Conservation (phyloP, 2,797 vertebrate species). For the Naso thynnoides region DNA sequence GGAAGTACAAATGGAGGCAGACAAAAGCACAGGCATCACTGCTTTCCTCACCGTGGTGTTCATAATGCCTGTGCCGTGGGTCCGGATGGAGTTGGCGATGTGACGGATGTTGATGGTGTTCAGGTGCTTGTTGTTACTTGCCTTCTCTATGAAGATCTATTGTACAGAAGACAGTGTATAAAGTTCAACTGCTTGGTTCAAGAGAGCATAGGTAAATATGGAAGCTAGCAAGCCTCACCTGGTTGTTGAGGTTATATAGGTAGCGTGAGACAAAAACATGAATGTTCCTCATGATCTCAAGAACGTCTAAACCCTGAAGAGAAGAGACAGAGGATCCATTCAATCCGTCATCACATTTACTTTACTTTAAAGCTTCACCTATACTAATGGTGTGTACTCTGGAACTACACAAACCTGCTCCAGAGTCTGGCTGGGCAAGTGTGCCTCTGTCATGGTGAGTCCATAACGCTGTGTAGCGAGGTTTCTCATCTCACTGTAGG, state of each 20-base stretch:
- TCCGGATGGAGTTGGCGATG: conserved; percentile 98
- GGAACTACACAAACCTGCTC: conserved; percentile 88
- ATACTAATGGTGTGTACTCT: background rate
- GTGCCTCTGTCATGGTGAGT: conserved; percentile 95
- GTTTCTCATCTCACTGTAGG: conserved; percentile 99
- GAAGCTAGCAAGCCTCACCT: conserved; percentile 80
- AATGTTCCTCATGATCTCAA: conserved; percentile 99
- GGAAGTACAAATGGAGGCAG: background rate
- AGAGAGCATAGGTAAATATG: fast-evolving
- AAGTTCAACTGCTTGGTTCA: background rate
- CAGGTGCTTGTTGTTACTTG: conserved; percentile 99
- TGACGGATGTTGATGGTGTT: conserved; percentile 99
- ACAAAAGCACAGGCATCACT: background rate
- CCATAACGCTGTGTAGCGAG: conserved; percentile 96
- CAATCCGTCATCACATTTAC: background rate
- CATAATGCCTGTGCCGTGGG: conserved; percentile 99
- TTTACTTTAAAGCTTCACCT: too few species aligned
- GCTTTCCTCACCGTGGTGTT: conserved; percentile 92
- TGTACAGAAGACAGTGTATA: conserved; percentile 3
- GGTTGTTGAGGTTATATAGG: conserved; percentile 99
- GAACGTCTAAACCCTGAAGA: conserved; percentile 94
- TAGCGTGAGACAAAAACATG: conserved; percentile 99
- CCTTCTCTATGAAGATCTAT: conserved; percentile 98
- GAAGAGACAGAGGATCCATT: conserved; percentile 10
- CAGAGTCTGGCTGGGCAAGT: conserved; percentile 98